Conservation (phyloP, 2,888 invertebrate genomes). For the Cheiracanthium punctorium region DNA sequence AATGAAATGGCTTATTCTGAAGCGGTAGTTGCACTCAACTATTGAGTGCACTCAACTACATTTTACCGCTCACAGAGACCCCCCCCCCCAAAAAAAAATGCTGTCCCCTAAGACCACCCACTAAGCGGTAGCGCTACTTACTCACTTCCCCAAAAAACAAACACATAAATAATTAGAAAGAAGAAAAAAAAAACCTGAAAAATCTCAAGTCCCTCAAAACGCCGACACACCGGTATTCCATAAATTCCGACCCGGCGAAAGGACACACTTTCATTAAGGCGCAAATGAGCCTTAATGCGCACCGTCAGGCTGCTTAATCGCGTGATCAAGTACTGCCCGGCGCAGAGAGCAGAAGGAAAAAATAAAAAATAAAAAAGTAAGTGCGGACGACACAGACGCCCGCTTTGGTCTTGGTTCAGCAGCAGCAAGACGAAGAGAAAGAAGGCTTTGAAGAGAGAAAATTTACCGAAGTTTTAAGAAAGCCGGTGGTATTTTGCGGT, state of each 20-base stretch:
- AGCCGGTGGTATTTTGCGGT: slow-evolving; percentile 15
- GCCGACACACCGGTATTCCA: slow-evolving; percentile 9
- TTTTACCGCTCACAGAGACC: background rate
- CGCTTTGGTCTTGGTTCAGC: too few relatives aligned
- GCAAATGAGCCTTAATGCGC: slow-evolving; percentile 50
- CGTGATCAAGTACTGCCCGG: slow-evolving; percentile 33
- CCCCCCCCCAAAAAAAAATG: too few relatives aligned
- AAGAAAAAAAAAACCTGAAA: background rate
- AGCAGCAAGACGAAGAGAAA: background rate
- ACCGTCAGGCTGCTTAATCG: slow-evolving; percentile 34
- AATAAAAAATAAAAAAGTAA: too few relatives aligned
- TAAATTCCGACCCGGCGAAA: slow-evolving; percentile 22
- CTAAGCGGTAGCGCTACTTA: background rate
- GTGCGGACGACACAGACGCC: too few relatives aligned
- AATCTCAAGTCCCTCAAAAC: background rate
- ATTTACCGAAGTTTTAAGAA: slow-evolving; percentile 19
- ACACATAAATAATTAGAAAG: background rate
- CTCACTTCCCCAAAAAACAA: background rate
- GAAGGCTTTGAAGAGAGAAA: background rate
- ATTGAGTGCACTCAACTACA: too few relatives aligned
- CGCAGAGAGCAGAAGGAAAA: slow-evolving; percentile 17
- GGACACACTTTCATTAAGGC: slow-evolving; percentile 36
- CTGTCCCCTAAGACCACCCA: slow-evolving; percentile 16
- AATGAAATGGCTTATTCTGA: too few relatives aligned
- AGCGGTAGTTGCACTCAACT: too few relatives aligned